phyloP scores from a whole-genome alignment of 2,888 invertebrate species.

The Galeruca laticollis region DNA sequence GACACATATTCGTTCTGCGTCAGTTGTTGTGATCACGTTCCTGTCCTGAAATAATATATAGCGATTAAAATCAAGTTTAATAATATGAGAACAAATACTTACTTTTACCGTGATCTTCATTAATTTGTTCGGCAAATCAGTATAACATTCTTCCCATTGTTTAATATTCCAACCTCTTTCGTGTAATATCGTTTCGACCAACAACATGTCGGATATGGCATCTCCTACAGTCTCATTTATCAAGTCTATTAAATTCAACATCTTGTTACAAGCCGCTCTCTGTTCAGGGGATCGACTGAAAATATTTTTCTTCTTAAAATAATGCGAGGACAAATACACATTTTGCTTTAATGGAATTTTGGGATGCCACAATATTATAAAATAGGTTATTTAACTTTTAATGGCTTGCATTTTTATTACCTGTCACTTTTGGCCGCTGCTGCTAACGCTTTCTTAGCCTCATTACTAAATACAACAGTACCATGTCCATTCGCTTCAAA shows the following conservation, averaged over 20 bases:
- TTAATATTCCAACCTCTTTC: constrained; percentile 82
- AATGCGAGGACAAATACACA: no score
- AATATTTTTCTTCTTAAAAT: neutral
- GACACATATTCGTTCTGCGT: constrained; percentile 87
- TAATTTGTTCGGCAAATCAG: constrained; percentile 88
- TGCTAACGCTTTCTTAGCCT: constrained; percentile 73
- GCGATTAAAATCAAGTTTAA: neutral
- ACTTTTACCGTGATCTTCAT: constrained; percentile 88
- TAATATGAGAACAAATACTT: constrained; percentile 33
- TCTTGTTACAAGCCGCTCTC: constrained; percentile 72
- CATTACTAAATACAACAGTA: constrained; percentile 86
- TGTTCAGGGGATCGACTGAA: constrained; percentile 53
- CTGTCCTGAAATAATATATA: constrained; percentile 74
- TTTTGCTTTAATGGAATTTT: no score
- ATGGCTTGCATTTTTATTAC: constrained; percentile 33
- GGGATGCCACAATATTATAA: no score
- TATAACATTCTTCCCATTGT: constrained; percentile 87
- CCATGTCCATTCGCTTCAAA: constrained; percentile 99
- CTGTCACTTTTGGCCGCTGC: constrained; percentile 65
- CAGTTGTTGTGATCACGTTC: constrained; percentile 84
- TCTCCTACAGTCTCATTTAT: constrained; percentile 97
- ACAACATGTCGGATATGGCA: constrained; percentile 94
- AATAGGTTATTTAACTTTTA: neutral
- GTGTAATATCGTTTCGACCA: constrained; percentile 92
- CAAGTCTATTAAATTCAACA: constrained; percentile 82